A percentile compares a stretch with the other conserved stretches of the same genome.
phyloP scores from a whole-genome alignment of 2,113 vertebrate species.

The Candoia aspera region DNA sequence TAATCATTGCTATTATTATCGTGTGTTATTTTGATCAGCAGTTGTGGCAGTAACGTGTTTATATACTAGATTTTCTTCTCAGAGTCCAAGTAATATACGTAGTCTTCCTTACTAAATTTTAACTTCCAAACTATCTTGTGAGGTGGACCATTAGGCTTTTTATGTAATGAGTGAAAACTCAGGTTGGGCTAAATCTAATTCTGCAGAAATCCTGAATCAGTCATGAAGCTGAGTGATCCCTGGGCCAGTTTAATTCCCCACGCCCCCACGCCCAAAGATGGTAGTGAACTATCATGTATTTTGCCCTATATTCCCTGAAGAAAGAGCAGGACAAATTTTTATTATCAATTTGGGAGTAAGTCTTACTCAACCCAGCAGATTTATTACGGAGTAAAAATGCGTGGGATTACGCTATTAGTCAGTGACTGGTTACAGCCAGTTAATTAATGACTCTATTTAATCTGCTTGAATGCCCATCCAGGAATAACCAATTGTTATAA shows the following conservation, averaged over 20 bases:
- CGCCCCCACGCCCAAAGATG: background rate
- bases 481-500: background rate
- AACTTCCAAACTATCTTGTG: background rate
- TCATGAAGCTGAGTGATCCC: too few species aligned
- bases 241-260: too few species aligned
- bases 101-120: background rate
- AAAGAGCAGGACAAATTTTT: background rate
- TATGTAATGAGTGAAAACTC: background rate
- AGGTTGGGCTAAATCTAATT: background rate
- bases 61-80: background rate
- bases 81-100: background rate
- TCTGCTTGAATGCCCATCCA: background rate
- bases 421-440: background rate
- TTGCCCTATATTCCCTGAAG: background rate
- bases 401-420: background rate
- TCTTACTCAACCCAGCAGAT: background rate
- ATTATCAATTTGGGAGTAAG: background rate
- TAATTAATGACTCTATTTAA: background rate
- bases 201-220: too few species aligned
- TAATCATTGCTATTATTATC: too few species aligned
- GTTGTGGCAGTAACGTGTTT: too few species aligned
- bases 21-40: too few species aligned
- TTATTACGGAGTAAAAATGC: background rate
- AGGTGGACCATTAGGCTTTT: background rate
- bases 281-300: too few species aligned